A percentile compares a stretch with the other conserved stretches of the same genome.
These are phyloP conservation scores for Agonum fuliginosum DNA, from an alignment of 2,888 invertebrate genomes.

Conservation along the genomic window DNA sequence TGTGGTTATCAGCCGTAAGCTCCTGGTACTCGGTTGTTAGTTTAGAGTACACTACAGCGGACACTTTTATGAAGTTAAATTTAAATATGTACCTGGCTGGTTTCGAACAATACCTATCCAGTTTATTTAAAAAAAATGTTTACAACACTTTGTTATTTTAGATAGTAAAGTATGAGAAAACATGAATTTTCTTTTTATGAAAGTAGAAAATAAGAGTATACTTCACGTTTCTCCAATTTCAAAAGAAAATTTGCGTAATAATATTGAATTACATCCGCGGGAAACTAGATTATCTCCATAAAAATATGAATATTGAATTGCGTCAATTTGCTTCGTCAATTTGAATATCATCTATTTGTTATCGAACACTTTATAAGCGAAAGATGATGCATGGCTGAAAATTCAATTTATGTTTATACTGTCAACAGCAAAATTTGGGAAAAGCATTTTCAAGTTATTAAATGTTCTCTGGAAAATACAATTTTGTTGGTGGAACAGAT, in stretches of 20 bases:
- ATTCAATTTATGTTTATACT: background rate
- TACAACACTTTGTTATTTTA: too few species aligned
- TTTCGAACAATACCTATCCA: too few species aligned
- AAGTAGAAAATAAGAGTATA: background rate
- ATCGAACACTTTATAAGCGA: background rate
- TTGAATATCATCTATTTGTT: background rate
- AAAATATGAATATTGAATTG: background rate
- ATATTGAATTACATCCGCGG: background rate
- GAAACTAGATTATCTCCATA: background rate
- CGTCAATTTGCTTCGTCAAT: background rate
- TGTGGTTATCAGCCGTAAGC: too few species aligned
- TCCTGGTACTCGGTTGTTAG: too few species aligned
- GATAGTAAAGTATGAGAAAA: background rate
- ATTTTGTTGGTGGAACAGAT: constrained; percentile 23
- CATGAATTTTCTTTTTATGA: background rate
- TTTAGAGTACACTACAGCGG: too few species aligned
- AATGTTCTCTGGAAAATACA: background rate
- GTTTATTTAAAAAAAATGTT: too few species aligned
- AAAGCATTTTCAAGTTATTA: background rate
- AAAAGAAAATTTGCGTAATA: background rate
- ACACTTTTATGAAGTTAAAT: too few species aligned
- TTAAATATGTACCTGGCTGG: too few species aligned
- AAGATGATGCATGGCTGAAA: background rate
- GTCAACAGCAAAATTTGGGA: background rate
- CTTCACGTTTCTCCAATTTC: background rate